phyloP scores from a whole-genome alignment of 2,113 vertebrate genomes.

The Pimephales promelas region DNA sequence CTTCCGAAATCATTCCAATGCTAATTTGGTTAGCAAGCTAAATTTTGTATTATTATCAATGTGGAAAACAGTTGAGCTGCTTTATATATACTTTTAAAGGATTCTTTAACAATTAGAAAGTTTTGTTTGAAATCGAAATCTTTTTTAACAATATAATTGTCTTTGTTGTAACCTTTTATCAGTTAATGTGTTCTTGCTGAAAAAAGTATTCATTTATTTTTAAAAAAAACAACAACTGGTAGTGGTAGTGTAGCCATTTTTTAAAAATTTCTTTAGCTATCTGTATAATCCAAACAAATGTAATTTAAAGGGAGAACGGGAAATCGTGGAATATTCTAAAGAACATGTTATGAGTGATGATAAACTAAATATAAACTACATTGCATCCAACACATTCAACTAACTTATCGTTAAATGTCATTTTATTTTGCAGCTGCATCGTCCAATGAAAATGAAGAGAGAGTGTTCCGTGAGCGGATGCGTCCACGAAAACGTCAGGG shows the following conservation, averaged over 20 bases:
- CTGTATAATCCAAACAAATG: no score
- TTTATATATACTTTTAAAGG: neutral
- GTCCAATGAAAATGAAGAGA: conserved; percentile 94
- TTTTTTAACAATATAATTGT: neutral
- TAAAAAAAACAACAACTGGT: no score
- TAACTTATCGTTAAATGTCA: neutral
- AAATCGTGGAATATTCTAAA: neutral
- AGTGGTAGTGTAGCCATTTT: neutral
- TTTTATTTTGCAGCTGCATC: conserved; percentile 69
- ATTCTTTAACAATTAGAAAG: neutral
- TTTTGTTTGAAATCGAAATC: neutral
- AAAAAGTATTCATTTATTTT: no score
- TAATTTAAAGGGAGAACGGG: neutral
- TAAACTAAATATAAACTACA: neutral
- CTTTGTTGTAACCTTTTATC: no score
- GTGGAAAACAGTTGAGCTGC: neutral
- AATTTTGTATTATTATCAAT: neutral
- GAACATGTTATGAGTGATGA: neutral
- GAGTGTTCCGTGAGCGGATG: conserved; percentile 93
- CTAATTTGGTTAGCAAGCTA: neutral
- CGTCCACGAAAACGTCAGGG: conserved; percentile 94
- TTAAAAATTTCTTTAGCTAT: neutral
- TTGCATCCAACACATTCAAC: neutral
- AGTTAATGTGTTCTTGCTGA: no score
- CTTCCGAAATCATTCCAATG: neutral